Evolutionary conservation across 2,797 vertebrate genomes (phyloP), one percentile per base, ranked within the genome.

Genomic region (Cryptoblepharus egeriae): DNA sequence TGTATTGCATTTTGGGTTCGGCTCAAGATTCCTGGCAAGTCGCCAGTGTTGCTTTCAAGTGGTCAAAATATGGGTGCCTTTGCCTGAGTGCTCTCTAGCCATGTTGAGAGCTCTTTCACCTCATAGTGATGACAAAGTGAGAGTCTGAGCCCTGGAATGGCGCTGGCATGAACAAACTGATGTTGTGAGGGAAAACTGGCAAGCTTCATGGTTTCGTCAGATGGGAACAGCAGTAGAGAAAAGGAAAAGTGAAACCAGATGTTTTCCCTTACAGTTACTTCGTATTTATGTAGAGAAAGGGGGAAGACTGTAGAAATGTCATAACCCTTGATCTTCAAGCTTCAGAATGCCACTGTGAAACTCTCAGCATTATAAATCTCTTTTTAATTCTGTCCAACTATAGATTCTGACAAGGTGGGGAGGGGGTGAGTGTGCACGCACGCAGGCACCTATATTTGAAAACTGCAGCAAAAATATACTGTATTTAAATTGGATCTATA

Each of bases 201-300:
- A 88, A 89, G 87, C 80, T 79, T n/a, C 75, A 87, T 75, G 72
- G 75, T 92, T 95, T 93, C 93, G 94, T 96, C 93, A 94, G 91
- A 93, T 92, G 93, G 86, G 92, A 95, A 83, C 89, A 85, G 88
- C 82, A 89, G 92, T 87, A 84, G 90, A 91, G 94, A 91, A 90
- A 92, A 93, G 11, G 83, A 93, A 94, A 95, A 96, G 92, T 93
- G 92, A 95, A 96, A 95, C 91, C 96, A 96, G 95, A 95, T 96
- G 95, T 95, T 93, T 87, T 88, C 91, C 87, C 90, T 89, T 93
- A 88, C 81, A 26, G 92, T 94, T 93, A 92, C 89, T 94, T 94
- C 91, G 88, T 88, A 93, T 92, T 92, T 70, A 18, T 78, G 79
- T 76, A 78, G 42, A 67, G 26, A 63, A 28, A 13, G 55, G 55